Evolutionary conservation across 2,888 invertebrate species (phyloP), one percentile per base, ranked within the genome.

Genomic region (Phymatocera aterrima): DNA sequence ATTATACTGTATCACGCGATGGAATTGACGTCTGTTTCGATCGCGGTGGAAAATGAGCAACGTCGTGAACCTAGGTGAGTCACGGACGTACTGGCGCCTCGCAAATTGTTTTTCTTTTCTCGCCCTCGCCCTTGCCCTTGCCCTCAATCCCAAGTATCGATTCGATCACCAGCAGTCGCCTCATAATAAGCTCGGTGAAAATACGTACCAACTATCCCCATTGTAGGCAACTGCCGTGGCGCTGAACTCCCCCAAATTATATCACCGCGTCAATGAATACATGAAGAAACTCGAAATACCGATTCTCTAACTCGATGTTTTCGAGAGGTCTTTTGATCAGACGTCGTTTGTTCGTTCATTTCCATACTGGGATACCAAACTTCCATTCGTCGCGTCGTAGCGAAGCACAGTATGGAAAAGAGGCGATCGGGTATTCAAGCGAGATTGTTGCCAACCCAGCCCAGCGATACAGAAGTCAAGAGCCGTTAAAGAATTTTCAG

Each of bases 131-230:
- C 60, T 61, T 10, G 31, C 60, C 21, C 51, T 72, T 34, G 21
- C 48, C 68, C 48, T 34, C n/a, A 34, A 72, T 31, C 10, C 48
- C n/a, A 72, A 51, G 31, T 51, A 72, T 72, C 72, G 72, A 72
- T 72, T 31, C 31, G 34, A 72, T 51, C n/a, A 18, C 51, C 31
- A 18, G 10, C 21, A 21, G 18, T n/a, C 21, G 51, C 48, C 43
- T 21, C n/a, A n/a, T n/a, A n/a, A 31, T 18, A 46, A 24, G 6
- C 28, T 34, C 31, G 34, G 51, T 51, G 34, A 10, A 72, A 72
- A 72, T 31, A 34, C 48, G 72, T 51, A 28, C 48, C 72, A 48
- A 51, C 72, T 18, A 18, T 4, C 34, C n/a, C 31, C 18, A 43
- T 51, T 72, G 31, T 24, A 48, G 34, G 28, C 51, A 21, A 21